Conservation (phyloP, 2,888 invertebrate species). For the Osedax fenrisi region DNA sequence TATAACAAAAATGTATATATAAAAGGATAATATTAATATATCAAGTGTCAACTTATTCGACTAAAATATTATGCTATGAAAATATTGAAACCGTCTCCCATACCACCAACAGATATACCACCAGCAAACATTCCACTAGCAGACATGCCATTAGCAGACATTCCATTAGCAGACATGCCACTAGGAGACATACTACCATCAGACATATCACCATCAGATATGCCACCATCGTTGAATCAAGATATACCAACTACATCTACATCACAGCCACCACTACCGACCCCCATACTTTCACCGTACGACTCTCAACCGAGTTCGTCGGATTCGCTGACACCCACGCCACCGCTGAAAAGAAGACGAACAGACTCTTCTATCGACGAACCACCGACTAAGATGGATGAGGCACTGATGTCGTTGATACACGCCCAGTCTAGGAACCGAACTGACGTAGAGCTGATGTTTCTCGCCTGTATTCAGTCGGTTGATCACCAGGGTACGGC, state of each 20-base stretch:
- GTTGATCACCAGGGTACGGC: too few species aligned
- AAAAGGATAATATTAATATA: too few species aligned
- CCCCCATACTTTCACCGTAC: not conserved
- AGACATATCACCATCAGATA: not conserved
- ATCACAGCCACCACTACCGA: not conserved
- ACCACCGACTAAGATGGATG: conserved; percentile 17
- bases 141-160: conserved; percentile 2
- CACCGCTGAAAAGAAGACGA: too few species aligned
- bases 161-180: not conserved
- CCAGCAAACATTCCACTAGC: not conserved
- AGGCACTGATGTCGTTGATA: too few species aligned
- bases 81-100: conserved; percentile 44
- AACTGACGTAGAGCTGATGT: too few species aligned
- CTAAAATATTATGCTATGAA: too few species aligned
- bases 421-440: too few species aligned
- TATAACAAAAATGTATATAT: too few species aligned
- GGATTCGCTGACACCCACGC: too few species aligned
- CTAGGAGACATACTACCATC: not conserved
- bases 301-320: too few species aligned
- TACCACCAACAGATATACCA: conserved; percentile 45
- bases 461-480: too few species aligned
- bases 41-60: too few species aligned
- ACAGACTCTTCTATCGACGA: not conserved
- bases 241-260: not conserved
- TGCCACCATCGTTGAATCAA: not conserved